Evolutionary conservation across 1,140 invertebrate genomes (phyloP).

Genomic region (Cydia fagiglandana): DNA sequence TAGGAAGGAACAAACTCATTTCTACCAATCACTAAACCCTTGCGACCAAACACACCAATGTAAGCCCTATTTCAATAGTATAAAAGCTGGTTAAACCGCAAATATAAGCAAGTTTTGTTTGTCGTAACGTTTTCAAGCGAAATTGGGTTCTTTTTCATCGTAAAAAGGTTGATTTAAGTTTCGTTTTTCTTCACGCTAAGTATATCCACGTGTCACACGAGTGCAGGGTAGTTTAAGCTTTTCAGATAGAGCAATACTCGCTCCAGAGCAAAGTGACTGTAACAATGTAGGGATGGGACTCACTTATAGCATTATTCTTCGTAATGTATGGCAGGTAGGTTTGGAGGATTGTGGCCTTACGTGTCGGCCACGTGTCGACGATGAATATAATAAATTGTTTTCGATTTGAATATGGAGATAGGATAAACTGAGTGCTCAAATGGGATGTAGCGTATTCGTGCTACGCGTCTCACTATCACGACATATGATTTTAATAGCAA

Average conservation of each 20-base stretch:
- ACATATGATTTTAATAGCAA: too few species aligned
- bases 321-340: background rate
- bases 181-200: background rate
- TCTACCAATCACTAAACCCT: background rate
- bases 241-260: slow-evolving; percentile 3
- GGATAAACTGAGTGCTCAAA: background rate
- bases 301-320: background rate
- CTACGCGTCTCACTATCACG: too few species aligned
- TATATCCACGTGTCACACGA: slow-evolving; percentile 4
- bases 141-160: background rate
- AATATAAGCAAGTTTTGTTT: background rate
- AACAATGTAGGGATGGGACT: background rate
- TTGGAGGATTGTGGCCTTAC: background rate
- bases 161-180: background rate
- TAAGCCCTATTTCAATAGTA: background rate
- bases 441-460: too few species aligned
- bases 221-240: slow-evolving; percentile 6
- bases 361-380: background rate
- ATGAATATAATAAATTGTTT: slow-evolving; percentile 17
- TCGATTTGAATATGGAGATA: background rate
- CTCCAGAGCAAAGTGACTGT: background rate
- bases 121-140: background rate
- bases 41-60: background rate
- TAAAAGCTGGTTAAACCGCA: background rate
- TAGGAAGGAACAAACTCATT: slow-evolving; percentile 16